These are phyloP conservation scores for Artemia franciscana DNA, from an alignment of 1,140 invertebrate species.

Conservation along the genomic window DNA sequence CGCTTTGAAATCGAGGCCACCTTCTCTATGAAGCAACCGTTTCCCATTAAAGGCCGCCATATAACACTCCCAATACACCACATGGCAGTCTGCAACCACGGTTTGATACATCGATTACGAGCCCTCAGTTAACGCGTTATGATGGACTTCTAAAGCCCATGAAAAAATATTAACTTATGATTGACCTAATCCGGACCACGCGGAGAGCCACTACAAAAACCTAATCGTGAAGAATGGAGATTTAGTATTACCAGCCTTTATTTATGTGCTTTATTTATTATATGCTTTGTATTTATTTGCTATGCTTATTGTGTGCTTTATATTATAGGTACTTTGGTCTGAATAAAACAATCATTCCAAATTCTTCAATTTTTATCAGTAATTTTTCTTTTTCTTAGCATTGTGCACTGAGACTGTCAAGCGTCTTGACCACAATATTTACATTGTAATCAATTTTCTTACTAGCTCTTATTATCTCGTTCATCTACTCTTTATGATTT, in stretches of 20 bases:
- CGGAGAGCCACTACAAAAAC: not conserved
- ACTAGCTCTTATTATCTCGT: too few relatives aligned
- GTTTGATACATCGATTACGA: too few relatives aligned
- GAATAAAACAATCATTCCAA: too few relatives aligned
- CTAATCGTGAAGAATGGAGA: not conserved
- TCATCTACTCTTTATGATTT: too few relatives aligned
- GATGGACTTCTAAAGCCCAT: not conserved
- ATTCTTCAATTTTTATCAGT: too few relatives aligned
- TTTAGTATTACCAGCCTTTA: not conserved
- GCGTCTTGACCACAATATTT: too few relatives aligned
- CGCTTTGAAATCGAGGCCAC: not conserved
- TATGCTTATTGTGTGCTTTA: too few relatives aligned
- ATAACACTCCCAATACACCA: not conserved
- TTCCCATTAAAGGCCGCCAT: not conserved
- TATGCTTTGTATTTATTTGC: not conserved
- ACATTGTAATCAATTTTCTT: too few relatives aligned
- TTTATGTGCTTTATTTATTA: not conserved
- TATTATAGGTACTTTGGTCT: not conserved
- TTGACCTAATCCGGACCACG: not conserved
- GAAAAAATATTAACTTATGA: not conserved
- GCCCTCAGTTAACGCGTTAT: too few relatives aligned
- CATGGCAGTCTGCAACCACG: not conserved
- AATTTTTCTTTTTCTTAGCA: too few relatives aligned
- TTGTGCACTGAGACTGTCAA: too few relatives aligned
- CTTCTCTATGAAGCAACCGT: not conserved